Evolutionary conservation across 2,888 invertebrate species (phyloP).

Genomic region (Macaria liturata): DNA sequence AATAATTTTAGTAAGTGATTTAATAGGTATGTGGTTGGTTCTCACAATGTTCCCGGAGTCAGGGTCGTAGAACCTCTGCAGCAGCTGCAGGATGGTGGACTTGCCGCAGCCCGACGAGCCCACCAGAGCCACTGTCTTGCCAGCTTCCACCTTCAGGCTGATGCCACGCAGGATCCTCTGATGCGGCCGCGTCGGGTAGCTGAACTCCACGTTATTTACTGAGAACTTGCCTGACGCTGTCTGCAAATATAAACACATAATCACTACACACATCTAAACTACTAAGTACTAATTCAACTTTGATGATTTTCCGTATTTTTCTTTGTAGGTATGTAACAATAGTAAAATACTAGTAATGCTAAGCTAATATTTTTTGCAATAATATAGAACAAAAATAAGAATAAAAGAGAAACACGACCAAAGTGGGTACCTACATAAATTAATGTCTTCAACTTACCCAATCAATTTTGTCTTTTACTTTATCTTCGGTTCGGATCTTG

Average conservation of each 20-base stretch:
- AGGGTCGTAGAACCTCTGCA: slow-evolving; percentile 92
- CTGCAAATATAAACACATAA: slow-evolving; percentile 47
- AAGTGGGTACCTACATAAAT: background rate
- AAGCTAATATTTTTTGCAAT: no score
- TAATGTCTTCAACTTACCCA: slow-evolving; percentile 53
- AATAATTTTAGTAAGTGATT: no score
- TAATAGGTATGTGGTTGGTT: slow-evolving; percentile 1
- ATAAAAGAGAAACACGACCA: no score
- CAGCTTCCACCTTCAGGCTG: slow-evolving; percentile 85
- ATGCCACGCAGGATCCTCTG: slow-evolving; percentile 88
- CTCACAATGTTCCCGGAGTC: slow-evolving; percentile 80
- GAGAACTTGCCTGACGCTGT: slow-evolving; percentile 86
- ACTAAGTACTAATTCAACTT: no score
- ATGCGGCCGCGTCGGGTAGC: slow-evolving; percentile 91
- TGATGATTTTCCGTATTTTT: no score
- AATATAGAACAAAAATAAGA: no score
- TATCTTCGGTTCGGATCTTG: slow-evolving; percentile 59
- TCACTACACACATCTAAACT: no score
- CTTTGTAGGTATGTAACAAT: no score
- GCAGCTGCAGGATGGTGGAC: slow-evolving; percentile 89
- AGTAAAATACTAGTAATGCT: no score
- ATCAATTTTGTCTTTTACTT: slow-evolving; percentile 59
- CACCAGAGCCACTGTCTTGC: slow-evolving; percentile 89
- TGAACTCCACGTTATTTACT: slow-evolving; percentile 88
- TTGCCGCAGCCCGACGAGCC: slow-evolving; percentile 91